Evolutionary conservation across 2,797 vertebrate genomes (phyloP).

Genomic region (Lacerta viridis): DNA sequence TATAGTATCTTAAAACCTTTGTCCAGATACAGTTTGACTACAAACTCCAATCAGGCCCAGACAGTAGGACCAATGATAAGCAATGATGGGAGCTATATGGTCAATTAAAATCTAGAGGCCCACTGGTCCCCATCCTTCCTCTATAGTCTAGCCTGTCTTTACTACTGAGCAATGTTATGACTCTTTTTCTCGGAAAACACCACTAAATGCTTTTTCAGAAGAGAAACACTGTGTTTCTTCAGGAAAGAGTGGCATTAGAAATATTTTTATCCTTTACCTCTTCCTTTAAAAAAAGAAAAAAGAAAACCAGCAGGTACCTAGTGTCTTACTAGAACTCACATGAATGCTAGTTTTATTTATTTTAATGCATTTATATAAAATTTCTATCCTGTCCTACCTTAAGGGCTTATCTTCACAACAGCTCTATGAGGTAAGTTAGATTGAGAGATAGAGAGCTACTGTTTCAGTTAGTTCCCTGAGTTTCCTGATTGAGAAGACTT

Average conservation of each 20-base stretch:
- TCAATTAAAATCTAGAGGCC: not conserved
- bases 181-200: not conserved
- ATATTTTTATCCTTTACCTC: not conserved
- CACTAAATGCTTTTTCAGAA: slow-evolving; percentile 74
- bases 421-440: not conserved
- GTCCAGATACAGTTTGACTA: too few relatives aligned
- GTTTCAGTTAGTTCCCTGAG: not conserved
- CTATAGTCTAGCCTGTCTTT: not conserved
- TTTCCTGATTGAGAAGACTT: not conserved
- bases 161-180: not conserved
- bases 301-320: slow-evolving; percentile 36
- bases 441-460: not conserved
- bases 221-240: slow-evolving; percentile 61
- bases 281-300: too few relatives aligned
- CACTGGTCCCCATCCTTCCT: not conserved
- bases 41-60: too few relatives aligned
- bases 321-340: slow-evolving; percentile 16
- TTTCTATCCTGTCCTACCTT: not conserved
- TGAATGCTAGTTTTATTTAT: not conserved
- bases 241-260: not conserved
- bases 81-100: too few relatives aligned
- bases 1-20: too few relatives aligned
- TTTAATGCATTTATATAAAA: not conserved
- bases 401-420: not conserved
- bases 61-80: too few relatives aligned